These are phyloP conservation scores for Trichosurus vulpecula DNA, from an alignment of 2,797 vertebrate genomes.

Conservation along the genomic window DNA sequence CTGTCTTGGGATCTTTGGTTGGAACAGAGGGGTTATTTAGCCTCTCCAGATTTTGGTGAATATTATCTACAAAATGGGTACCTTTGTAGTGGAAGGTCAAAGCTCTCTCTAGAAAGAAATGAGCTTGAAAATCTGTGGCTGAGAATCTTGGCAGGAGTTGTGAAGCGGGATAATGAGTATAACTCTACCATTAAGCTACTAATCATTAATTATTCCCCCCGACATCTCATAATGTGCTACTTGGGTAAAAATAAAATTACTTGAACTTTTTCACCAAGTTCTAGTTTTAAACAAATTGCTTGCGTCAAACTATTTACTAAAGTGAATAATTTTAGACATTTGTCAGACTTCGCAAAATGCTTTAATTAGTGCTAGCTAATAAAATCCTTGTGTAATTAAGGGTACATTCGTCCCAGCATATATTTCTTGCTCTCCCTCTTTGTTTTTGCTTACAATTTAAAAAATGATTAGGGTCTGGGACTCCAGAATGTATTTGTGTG, in stretches of 20 bases:
- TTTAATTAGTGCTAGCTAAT: constrained; percentile 86
- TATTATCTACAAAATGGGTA: constrained; percentile 40
- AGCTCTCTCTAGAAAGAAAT: fast-evolving
- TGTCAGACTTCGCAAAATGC: constrained; percentile 84
- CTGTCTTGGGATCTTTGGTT: background rate
- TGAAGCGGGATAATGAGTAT: constrained; percentile 54
- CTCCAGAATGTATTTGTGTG: constrained; percentile 38
- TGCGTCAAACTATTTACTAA: constrained; percentile 82
- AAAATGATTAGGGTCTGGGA: constrained; percentile 70
- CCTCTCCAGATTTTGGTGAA: background rate
- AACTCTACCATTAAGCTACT: constrained; percentile 66
- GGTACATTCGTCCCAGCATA: constrained; percentile 77
- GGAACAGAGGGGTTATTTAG: background rate
- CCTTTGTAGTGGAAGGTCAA: background rate
- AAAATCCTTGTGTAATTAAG: constrained; percentile 85
- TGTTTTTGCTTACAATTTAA: constrained; percentile 75
- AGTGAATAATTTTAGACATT: constrained; percentile 84
- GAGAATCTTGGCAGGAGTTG: background rate
- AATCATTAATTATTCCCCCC: constrained; percentile 74
- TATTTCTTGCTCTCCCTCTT: constrained; percentile 64
- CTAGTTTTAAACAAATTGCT: constrained; percentile 80
- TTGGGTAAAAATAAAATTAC: constrained; percentile 74
- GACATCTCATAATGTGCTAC: constrained; percentile 68
- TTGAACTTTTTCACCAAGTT: constrained; percentile 77
- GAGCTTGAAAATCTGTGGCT: background rate